Conservation (phyloP, 2,113 vertebrate species). For the Archocentrus centrarchus region DNA sequence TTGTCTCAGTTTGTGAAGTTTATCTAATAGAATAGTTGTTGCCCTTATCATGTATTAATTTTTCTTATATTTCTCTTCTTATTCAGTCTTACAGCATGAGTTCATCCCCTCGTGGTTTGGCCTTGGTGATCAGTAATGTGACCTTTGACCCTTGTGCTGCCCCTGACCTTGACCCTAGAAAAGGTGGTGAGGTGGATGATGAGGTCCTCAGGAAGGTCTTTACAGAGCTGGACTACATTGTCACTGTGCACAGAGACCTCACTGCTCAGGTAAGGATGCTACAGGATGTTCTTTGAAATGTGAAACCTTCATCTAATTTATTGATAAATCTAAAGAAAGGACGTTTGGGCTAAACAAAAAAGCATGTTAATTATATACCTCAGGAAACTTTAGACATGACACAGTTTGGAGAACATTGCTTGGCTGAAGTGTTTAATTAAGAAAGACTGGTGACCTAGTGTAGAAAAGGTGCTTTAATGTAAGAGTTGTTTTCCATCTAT, state of each 20-base stretch:
- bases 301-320: background rate
- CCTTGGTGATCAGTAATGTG: constrained; percentile 93
- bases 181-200: constrained; percentile 93
- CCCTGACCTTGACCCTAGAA: constrained; percentile 86
- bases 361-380: background rate
- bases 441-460: background rate
- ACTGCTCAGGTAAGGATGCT: constrained; percentile 84
- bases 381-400: background rate
- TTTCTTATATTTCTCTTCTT: background rate
- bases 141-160: constrained; percentile 82
- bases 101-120: constrained; percentile 88
- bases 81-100: constrained; percentile 89
- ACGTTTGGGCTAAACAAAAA: background rate
- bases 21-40: background rate
- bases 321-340: background rate
- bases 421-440: background rate
- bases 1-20: background rate
- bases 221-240: constrained; percentile 87
- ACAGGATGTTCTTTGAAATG: background rate
- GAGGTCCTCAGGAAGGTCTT: constrained; percentile 87
- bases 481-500: background rate
- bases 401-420: background rate
- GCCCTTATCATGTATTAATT: background rate
- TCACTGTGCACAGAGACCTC: constrained; percentile 83
- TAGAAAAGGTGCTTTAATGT: background rate